Evolutionary conservation across 1,140 invertebrate genomes (phyloP), one percentile per base, ranked within the genome.

Genomic region (Penaeus chinensis): DNA sequence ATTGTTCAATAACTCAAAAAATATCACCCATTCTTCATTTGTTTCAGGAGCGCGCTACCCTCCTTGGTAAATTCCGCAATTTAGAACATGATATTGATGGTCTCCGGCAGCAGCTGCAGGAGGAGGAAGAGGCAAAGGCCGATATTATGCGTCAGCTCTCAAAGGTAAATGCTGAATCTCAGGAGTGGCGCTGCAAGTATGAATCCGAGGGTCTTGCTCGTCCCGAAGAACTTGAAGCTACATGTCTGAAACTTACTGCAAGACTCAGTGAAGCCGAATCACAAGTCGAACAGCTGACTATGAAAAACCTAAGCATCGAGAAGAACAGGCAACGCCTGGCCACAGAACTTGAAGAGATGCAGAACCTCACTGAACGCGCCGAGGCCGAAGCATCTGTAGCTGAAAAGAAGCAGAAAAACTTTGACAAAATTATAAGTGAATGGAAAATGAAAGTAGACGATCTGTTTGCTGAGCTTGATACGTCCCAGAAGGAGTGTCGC

Each of bases 61-160:
- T 87, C 10, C 71, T 87, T 92, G 97, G 97, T 93, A 98, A 98
- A 93, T 98, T 97, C 92, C 91, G 92, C 66, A 91, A 91, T 82
- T 90, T 93, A 74, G 93, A 94, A 86, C 93, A 93, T 66, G 93
- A 94, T 80, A 90, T 94, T 27, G 93, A 93, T 27, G 89, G 91
- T 83, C 90, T 93, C 47, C 91, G 92, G 27, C 93, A 94, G 82
- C 92, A 98, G 71, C 93, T 95, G 42, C 94, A 95, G 94, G 91
- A 93, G 93, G 88, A 91, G 78, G 78, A 91, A 91, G 90, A 91
- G 69, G 42, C 92, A 92, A 89, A 92, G 91, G 82, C 92, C 63
- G 94, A 95, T 86, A 90, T 95, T 19, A 93, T 94, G 89, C 92
- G 94, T 69, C 93, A 94, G 88, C 91, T 95, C 91, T 92, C 92